Evolutionary conservation across 2,113 vertebrate species (phyloP), one percentile per base, ranked within the genome.

Genomic region (Ciconia maguari): DNA sequence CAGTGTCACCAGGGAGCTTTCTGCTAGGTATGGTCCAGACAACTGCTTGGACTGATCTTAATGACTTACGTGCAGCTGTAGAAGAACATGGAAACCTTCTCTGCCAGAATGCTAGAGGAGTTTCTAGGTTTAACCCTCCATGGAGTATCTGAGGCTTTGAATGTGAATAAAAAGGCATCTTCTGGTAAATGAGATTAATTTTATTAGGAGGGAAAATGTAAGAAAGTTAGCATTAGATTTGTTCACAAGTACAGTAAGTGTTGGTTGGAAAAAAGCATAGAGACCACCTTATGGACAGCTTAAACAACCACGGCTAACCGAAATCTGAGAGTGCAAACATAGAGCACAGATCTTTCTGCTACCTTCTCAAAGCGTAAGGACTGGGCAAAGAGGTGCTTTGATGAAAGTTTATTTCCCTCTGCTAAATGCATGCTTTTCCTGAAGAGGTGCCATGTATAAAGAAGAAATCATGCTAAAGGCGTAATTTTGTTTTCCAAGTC

Each of bases 61-160:
- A 87, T 94, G 66, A 94, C 93, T 93, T 96, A 95, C 15, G 36
- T 80, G 94, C 93, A 96, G 90, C 90, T 96, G 85, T 86, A 74
- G 79, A 77, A 85, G 79, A 95, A 94, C 85, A 89, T 88, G 85
- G 94, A 97, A 95, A 94, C 62, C 84, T 93, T 46, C 46, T 83
- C 46, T 95, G 92, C 84, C 87, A 96, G 75, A 96, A 91, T 21
- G 41, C 82, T 72, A 32, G 38, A 94, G 82, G 93, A 90, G 88
- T 96, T 95, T 89, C 81, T 89, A 51, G 20, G 41, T 94, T 96
- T 96, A 96, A 90, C 81, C 75, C 90, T 95, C 87, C 78, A 55
- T 46, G 57, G 83, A 82, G 16, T 71, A 83, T 21, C 25, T 26
- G 34, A 52, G 76, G n/a, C 76, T 96, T 95, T 71, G 62, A 85